Base-by-base conservation (phyloP, 2,888 invertebrate species). In the Rhodophaea formosa region DNA sequence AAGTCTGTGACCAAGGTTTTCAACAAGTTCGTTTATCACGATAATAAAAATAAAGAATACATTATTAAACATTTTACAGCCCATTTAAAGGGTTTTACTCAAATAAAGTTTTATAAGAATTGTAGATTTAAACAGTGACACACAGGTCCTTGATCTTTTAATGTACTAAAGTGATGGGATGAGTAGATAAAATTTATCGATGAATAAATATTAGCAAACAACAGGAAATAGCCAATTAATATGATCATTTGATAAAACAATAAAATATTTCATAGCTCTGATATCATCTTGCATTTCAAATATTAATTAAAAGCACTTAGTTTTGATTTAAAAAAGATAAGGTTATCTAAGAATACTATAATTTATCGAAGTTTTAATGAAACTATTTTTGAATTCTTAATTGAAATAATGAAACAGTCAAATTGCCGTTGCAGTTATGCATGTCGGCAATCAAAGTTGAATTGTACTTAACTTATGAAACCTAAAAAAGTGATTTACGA, bases 111-210 rank as follows among this genome's bases (percentile, higher is more conserved):
- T 57, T 49, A 59, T 57, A 54, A 52, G 53, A 43, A 59, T 46
- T 51, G 39, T 1, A 42, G 30, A 2, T 53, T 44, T 58, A 23
- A 23, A 42, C 42, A 23, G 35, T 46, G 35, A 45, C 53, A 49
- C 53, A 49, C 52, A 56, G 43, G 53, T 59, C 56, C 60, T 60
- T 62, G 58, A 56, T 58, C 53, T 59, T 53, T 57, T 53, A 23
- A 16, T 53, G 54, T 39, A 45, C 10, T 17, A 29, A 60, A 62
- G 59, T 49, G 60, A 59, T 59, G 60, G 43, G 52, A 6, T n/a
- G 15, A 30, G n/a, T 39, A n/a, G 42, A 29, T 46, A 15, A 23
- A 14, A 10, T 1, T 39, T 39, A 45, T 61, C 61, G 61, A 59
- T 52, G 30, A 12, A 7, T 29, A 35, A 16, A 7, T 16, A 7